phyloP scores from a whole-genome alignment of 2,888 invertebrate genomes.

The Trichacis sp. region DNA sequence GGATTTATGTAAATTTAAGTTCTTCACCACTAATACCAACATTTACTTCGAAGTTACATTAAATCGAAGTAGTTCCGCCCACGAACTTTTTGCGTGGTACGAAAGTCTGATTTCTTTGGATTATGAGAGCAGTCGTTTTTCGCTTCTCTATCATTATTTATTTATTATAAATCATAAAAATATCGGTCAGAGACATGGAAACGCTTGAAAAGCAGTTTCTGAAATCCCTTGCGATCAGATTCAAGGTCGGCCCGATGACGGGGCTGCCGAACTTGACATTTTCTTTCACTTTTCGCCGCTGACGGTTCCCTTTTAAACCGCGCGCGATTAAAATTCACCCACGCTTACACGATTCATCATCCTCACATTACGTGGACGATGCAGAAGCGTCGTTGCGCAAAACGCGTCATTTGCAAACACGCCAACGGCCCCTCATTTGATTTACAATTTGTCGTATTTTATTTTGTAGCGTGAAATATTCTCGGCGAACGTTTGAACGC shows the following conservation, averaged over 20 bases:
- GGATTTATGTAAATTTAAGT: no score
- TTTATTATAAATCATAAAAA: no score
- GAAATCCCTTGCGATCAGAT: constrained; percentile 14
- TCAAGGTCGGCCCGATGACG: constrained; percentile 19
- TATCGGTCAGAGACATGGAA: neutral
- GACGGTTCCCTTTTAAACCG: constrained; percentile 8
- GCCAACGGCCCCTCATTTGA: constrained; percentile 15
- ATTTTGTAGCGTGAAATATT: constrained; percentile 6
- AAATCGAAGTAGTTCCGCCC: no score
- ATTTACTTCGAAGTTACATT: no score
- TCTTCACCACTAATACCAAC: no score
- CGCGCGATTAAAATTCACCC: neutral
- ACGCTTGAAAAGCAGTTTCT: constrained; percentile 20
- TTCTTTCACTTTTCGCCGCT: constrained; percentile 21
- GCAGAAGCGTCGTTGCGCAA: constrained; percentile 18
- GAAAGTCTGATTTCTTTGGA: no score
- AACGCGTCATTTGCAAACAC: constrained; percentile 19
- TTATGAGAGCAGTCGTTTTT: no score
- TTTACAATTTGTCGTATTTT: constrained; percentile 30
- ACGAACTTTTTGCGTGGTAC: no score
- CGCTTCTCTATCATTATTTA: no score
- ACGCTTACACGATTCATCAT: constrained; percentile 8
- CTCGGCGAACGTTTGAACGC: no score
- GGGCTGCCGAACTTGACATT: constrained; percentile 27
- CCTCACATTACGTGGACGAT: constrained; percentile 13